Percentiles rank a stretch among this genome's conserved stretches.
Conservation (phyloP, 2,888 invertebrate species). For the Hyposoter dolosus region DNA sequence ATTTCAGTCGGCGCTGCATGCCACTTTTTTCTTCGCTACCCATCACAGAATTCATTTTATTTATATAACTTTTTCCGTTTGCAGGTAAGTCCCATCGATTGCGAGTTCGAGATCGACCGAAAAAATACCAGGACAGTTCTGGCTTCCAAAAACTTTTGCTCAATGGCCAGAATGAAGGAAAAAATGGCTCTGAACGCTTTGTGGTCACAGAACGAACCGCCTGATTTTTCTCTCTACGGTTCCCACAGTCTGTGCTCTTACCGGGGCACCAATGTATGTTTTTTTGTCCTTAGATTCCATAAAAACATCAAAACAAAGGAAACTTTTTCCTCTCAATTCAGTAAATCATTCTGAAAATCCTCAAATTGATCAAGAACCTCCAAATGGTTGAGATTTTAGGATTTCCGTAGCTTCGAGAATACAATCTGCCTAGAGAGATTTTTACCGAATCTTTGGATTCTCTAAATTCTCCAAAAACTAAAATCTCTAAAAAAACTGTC, state of each 20-base stretch:
- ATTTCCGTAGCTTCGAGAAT: not conserved
- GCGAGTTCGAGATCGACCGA: not conserved
- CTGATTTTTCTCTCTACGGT: not conserved
- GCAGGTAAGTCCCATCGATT: conserved; percentile 51
- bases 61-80: conserved; percentile 42
- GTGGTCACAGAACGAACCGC: not conserved
- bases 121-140: not conserved
- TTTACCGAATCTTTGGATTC: not conserved
- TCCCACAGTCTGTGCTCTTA: not conserved
- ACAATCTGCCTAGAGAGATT: not conserved
- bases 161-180: not conserved
- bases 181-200: not conserved
- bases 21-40: not conserved
- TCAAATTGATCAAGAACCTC: not conserved
- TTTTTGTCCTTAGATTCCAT: not conserved
- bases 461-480: not conserved
- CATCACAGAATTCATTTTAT: conserved; percentile 8
- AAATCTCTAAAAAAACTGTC: not conserved
- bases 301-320: not conserved
- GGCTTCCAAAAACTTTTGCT: not conserved
- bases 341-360: not conserved
- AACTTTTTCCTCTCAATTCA: not conserved
- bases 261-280: not conserved
- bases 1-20: not conserved
- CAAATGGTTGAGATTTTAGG: not conserved